A percentile compares a stretch with the other conserved stretches of the same genome.
phyloP scores from a whole-genome alignment of 1,140 invertebrate genomes.

The Cataglyphis hispanica region DNA sequence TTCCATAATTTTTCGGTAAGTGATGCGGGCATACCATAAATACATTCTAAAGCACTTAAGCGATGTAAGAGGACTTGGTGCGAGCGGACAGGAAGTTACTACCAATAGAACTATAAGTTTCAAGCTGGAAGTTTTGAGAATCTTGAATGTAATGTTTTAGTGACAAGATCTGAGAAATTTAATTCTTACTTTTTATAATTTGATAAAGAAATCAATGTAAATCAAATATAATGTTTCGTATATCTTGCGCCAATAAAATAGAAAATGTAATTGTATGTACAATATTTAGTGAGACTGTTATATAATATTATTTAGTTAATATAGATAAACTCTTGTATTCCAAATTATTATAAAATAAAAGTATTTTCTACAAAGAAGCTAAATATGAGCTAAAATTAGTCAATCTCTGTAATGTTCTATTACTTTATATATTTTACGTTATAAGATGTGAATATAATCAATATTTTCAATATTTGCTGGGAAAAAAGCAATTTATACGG shows the following conservation, averaged over 20 bases:
- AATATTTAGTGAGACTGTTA: too few species aligned
- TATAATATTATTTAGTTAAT: too few species aligned
- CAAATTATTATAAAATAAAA: not conserved
- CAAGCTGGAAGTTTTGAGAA: not conserved
- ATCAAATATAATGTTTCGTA: not conserved
- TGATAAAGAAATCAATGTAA: not conserved
- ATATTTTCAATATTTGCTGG: not conserved
- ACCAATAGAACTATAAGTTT: conserved; percentile 44
- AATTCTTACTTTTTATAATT: conserved; percentile 20
- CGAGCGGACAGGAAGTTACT: not conserved
- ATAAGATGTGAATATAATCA: not conserved
- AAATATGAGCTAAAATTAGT: not conserved
- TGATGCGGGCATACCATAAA: not conserved
- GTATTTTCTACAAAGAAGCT: not conserved
- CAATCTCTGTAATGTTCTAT: not conserved
- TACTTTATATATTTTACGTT: not conserved
- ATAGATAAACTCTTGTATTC: not conserved
- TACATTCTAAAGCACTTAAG: conserved; percentile 32
- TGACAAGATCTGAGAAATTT: conserved; percentile 29
- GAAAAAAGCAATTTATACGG: not conserved
- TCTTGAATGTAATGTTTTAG: not conserved
- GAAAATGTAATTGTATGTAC: too few species aligned
- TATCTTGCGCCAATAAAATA: not conserved
- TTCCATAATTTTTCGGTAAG: conserved; percentile 21
- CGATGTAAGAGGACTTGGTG: not conserved